phyloP scores from a whole-genome alignment of 1,140 invertebrate species.

The Drosophila bipectinata region DNA sequence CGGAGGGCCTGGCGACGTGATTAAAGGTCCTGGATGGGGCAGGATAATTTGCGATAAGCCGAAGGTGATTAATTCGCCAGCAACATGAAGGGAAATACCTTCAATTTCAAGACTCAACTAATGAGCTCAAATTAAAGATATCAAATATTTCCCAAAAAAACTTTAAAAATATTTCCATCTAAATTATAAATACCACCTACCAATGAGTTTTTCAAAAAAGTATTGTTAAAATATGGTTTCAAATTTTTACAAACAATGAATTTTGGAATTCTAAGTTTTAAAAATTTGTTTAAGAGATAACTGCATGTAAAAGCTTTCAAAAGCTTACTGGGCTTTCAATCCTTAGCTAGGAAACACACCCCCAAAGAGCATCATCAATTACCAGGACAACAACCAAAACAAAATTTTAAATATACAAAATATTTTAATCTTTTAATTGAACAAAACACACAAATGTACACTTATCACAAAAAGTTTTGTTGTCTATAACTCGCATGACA shows the following conservation, averaged over 20 bases:
- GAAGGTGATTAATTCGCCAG: conserved; percentile 27
- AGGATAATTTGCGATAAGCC: conserved; percentile 54
- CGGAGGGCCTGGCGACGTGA: conserved; percentile 38
- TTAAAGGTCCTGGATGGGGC: conserved; percentile 41
- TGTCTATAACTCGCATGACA: conserved; percentile 34
- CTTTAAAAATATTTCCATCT: not conserved
- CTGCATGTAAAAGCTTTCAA: not conserved
- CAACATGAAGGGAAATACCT: not conserved
- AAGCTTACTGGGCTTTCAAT: not conserved
- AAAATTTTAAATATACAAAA: conserved; percentile 28
- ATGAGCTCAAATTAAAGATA: not conserved
- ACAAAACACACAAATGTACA: conserved; percentile 60
- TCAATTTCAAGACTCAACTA: not conserved
- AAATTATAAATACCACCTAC: not conserved
- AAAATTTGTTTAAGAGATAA: not conserved
- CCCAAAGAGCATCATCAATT: not conserved
- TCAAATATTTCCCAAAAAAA: not conserved
- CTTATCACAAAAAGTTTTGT: conserved; percentile 59
- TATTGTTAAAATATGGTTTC: no score
- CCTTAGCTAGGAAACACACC: conserved; percentile 13
- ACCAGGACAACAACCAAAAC: not conserved
- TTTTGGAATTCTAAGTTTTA: not conserved
- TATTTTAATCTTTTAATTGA: conserved; percentile 49
- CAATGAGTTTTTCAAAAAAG: not conserved
- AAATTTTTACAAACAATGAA: no score